Percentiles rank a stretch among this genome's conserved stretches.
phyloP scores from a whole-genome alignment of 2,888 invertebrate species.

The Drosophila percnosoma region DNA sequence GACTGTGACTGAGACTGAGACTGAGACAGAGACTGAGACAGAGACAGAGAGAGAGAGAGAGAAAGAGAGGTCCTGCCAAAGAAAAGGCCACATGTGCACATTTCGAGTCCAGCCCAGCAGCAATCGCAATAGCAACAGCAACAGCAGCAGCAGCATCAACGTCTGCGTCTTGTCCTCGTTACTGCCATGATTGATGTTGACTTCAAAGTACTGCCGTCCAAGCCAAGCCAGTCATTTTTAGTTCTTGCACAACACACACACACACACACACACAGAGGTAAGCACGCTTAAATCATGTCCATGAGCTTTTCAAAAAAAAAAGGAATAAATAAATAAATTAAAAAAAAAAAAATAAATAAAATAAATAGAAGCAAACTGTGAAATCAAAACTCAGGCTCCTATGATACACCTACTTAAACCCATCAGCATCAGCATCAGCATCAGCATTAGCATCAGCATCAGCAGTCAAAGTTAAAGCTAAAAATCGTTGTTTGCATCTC shows the following conservation, averaged over 20 bases:
- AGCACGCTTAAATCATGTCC: conserved; percentile 32
- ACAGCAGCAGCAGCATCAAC: conserved; percentile 22
- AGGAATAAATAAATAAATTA: not conserved
- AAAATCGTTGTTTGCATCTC: not conserved
- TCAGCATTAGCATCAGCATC: not conserved
- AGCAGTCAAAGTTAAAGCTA: no score
- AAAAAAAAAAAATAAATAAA: not conserved
- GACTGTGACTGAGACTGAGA: not conserved
- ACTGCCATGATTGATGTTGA: conserved; percentile 74
- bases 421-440: conserved; percentile 10
- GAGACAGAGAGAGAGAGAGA: conserved; percentile 1
- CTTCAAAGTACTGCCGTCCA: conserved; percentile 75
- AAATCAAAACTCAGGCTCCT: conserved; percentile 26
- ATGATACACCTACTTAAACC: conserved; percentile 29
- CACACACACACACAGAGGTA: conserved; percentile 11
- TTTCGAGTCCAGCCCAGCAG: conserved; percentile 40
- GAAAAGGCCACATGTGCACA: conserved; percentile 60
- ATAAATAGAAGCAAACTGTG: conserved; percentile 6
- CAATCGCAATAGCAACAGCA: conserved; percentile 1
- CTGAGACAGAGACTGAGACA: not conserved
- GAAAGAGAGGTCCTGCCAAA: conserved; percentile 27
- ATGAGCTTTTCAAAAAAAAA: conserved; percentile 13
- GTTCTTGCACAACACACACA: conserved; percentile 13
- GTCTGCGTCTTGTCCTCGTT: conserved; percentile 66
- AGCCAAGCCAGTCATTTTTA: conserved; percentile 51